Evolutionary conservation across 2,113 vertebrate species (phyloP).

Genomic region (Dipodomys spectabilis): DNA sequence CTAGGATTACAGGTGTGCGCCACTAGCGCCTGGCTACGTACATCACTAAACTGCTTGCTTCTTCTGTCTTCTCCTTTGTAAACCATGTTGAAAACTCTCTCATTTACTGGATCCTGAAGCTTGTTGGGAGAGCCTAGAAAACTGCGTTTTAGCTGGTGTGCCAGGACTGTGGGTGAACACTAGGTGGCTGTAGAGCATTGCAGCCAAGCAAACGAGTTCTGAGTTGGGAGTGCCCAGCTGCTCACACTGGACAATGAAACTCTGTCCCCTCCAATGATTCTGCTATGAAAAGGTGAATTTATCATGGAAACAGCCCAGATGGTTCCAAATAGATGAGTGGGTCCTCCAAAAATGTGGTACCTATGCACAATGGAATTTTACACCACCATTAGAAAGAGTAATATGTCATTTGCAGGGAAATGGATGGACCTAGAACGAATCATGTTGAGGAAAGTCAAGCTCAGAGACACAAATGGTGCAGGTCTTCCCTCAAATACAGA

Average conservation of each 20-base stretch:
- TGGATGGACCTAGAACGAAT: no score
- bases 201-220: background rate
- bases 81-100: background rate
- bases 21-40: background rate
- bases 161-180: background rate
- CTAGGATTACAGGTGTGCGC: no score
- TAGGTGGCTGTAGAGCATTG: conserved; percentile 53
- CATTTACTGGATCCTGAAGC: background rate
- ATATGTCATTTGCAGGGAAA: no score
- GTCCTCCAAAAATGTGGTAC: no score
- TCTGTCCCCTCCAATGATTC: background rate
- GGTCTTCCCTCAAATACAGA: no score
- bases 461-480: no score
- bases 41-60: background rate
- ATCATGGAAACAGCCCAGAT: no score
- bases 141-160: background rate
- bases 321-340: no score
- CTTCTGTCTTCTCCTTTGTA: background rate
- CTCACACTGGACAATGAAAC: background rate
- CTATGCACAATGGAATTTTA: no score
- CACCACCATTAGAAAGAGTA: no score
- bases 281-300: background rate
- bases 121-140: background rate
- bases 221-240: background rate
- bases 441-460: no score